Percentiles rank a stretch among this genome's conserved stretches.
These are phyloP conservation scores for Calyptomena viridis DNA, from an alignment of 2,113 vertebrate species.

Conservation along the genomic window DNA sequence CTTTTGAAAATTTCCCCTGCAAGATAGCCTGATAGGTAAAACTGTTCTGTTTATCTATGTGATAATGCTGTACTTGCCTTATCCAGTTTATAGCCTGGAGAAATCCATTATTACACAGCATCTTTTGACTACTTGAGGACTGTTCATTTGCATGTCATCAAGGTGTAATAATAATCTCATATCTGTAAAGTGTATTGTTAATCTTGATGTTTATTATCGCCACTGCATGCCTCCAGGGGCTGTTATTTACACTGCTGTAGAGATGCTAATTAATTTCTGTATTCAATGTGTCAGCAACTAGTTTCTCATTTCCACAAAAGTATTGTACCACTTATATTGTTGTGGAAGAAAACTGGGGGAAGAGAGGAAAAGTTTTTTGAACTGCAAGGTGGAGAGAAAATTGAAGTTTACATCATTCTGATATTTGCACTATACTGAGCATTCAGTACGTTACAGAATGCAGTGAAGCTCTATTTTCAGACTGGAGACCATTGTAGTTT, in stretches of 20 bases:
- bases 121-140: neutral
- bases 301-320: slow-evolving; percentile 16
- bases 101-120: neutral
- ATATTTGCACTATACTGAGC: neutral
- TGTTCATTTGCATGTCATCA: neutral
- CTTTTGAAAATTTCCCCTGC: neutral
- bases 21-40: neutral
- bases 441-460: neutral
- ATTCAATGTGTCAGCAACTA: slow-evolving; percentile 23
- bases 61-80: neutral
- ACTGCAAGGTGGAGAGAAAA: slow-evolving; percentile 17
- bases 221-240: neutral
- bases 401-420: slow-evolving; percentile 43
- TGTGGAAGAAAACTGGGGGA: neutral
- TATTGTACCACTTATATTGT: neutral
- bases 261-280: slow-evolving; percentile 62
- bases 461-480: neutral
- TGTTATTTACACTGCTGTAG: neutral
- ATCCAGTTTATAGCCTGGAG: neutral
- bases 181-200: neutral
- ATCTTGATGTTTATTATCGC: slow-evolving; percentile 38
- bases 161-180: neutral
- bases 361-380: neutral
- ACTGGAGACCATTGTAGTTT: neutral
- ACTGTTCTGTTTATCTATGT: neutral